Percentiles rank a stretch among this genome's conserved stretches.
phyloP scores from a whole-genome alignment of 2,797 vertebrate genomes.

The Tarsius wallacei region DNA sequence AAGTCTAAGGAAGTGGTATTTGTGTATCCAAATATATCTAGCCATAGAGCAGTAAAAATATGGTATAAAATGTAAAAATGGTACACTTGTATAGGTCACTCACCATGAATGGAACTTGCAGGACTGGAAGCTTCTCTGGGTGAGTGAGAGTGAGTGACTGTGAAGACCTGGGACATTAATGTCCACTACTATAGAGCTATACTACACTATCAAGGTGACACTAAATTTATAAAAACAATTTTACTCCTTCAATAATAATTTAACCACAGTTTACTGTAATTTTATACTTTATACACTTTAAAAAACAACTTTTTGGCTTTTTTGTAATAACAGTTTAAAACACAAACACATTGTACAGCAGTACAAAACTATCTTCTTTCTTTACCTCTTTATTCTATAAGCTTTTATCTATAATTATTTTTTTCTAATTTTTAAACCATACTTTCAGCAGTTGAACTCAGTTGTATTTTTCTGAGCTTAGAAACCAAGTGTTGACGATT shows the following conservation, averaged over 20 bases:
- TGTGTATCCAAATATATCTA: not conserved
- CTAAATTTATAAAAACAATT: not conserved
- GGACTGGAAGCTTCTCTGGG: not conserved
- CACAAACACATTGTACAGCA: not conserved
- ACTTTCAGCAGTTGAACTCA: not conserved
- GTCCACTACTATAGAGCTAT: not conserved
- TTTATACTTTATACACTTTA: not conserved
- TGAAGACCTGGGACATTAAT: not conserved
- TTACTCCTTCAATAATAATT: not conserved
- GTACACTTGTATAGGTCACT: not conserved
- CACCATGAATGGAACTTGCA: no score
- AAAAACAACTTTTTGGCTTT: not conserved
- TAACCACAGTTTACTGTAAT: not conserved
- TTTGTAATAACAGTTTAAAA: not conserved
- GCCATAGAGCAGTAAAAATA: not conserved
- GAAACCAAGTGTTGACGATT: not conserved
- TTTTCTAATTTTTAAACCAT: not conserved
- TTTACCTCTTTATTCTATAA: not conserved
- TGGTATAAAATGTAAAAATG: not conserved
- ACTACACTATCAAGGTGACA: not conserved
- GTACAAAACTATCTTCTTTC: not conserved
- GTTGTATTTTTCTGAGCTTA: not conserved
- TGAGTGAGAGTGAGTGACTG: not conserved
- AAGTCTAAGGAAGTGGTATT: no score
- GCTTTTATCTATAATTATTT: not conserved